phyloP scores from a whole-genome alignment of 1,140 invertebrate species.

The Megalonaias nervosa region DNA sequence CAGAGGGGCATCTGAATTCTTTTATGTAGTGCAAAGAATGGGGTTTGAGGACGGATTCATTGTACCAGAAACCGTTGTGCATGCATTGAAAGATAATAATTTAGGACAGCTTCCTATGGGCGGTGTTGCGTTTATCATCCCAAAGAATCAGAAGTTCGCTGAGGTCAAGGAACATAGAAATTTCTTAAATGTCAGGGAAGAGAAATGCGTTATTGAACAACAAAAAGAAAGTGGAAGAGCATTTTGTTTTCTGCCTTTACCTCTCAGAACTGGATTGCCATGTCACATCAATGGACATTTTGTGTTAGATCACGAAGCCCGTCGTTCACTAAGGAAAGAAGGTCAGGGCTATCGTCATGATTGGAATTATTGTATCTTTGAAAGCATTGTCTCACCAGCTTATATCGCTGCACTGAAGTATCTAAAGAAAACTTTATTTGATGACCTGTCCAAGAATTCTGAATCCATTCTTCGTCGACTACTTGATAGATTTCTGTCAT shows the following conservation, averaged over 20 bases:
- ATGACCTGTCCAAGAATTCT: background rate
- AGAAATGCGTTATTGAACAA: background rate
- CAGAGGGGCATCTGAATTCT: slow-evolving; percentile 4
- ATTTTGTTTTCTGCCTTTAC: slow-evolving; percentile 61
- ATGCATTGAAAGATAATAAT: slow-evolving; percentile 32
- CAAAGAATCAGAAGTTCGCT: background rate
- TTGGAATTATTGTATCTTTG: slow-evolving; percentile 54
- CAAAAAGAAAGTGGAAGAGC: slow-evolving; percentile 9
- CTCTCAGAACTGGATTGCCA: slow-evolving; percentile 47
- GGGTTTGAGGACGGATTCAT: slow-evolving; percentile 33
- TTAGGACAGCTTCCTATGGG: slow-evolving; percentile 47
- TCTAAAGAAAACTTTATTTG: slow-evolving; percentile 17
- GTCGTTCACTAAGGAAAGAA: slow-evolving; percentile 47
- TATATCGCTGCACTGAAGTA: slow-evolving; percentile 32
- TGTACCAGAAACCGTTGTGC: slow-evolving; percentile 16
- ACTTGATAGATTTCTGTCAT: slow-evolving; percentile 19
- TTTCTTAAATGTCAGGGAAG: background rate
- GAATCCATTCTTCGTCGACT: background rate
- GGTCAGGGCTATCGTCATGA: slow-evolving; percentile 28
- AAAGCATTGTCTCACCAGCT: slow-evolving; percentile 44
- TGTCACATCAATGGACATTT: slow-evolving; percentile 60
- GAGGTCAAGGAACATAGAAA: background rate
- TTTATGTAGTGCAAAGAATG: slow-evolving; percentile 42
- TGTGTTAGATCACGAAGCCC: slow-evolving; percentile 59
- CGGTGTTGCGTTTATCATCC: slow-evolving; percentile 48